Base-by-base conservation (phyloP, 2,888 invertebrate genomes). In the Punctoribates punctum region DNA sequence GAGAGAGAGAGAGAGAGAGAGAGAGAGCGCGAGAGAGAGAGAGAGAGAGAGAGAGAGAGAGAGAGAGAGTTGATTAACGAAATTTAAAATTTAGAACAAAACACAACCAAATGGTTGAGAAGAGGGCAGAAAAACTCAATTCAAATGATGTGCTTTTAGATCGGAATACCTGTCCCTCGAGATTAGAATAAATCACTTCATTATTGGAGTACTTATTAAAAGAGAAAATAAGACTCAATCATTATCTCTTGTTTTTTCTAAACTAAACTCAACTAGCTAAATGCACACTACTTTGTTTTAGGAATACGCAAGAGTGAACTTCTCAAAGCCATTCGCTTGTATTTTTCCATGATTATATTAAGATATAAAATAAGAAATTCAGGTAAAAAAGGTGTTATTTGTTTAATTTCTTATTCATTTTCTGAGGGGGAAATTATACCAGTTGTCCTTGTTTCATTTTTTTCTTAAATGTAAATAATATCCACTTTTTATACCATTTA, bases 1-100 rank as follows among this genome's bases (percentile, higher is more conserved):
- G 62, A 62, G 62, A 62, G 62, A 62, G 62, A 60, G 60, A 60
- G 60, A 60, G 34, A 34, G 34, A 34, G 3, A 34, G 25, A 57
- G 20, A 57, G 23, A 57, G 57, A 57, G 57, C 15, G 46, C 11
- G 9, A 11, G 42, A 42, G 42, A 48, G 48, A 48, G 48, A 48
- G 48, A 48, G 27, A 60, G 60, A 60, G 48, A 48, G 48, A 48
- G 48, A 48, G 48, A 48, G 48, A 48, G 48, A 48, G 48, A 60
- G 27, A 25, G n/a, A n/a, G n/a, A n/a, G n/a, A n/a, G n/a, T n/a
- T n/a, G n/a, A n/a, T n/a, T n/a, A n/a, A n/a, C n/a, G n/a, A n/a
- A n/a, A 23, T 60, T 60, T 60, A 25, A 60, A 23, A 60, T 60
- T 6, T 54, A 54, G 54, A 54, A 54, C 54, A 54, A 54, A 17